These are phyloP conservation scores for Dascyllus trimaculatus DNA, from an alignment of 2,113 vertebrate species.

Conservation along the genomic window DNA sequence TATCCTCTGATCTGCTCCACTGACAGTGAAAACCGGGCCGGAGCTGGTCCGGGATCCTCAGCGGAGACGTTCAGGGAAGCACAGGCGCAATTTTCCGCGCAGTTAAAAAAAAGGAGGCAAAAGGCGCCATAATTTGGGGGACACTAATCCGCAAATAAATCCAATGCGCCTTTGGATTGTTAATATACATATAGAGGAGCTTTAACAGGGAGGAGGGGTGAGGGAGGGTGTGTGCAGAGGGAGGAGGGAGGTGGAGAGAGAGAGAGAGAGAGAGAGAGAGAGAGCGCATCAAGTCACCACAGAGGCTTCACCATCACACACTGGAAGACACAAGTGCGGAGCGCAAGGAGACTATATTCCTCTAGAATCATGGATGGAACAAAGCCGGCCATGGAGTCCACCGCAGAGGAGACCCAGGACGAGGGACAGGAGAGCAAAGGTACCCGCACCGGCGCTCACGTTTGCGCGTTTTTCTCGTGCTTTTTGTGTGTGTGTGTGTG, in stretches of 20 bases:
- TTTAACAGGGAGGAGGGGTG: slow-evolving; percentile 36
- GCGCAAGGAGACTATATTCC: slow-evolving; percentile 86
- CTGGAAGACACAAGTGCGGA: slow-evolving; percentile 59
- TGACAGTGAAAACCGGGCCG: background rate
- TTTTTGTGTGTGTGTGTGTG: no score
- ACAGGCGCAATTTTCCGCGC: slow-evolving; percentile 7
- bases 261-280: slow-evolving; percentile 52
- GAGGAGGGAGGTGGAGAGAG: slow-evolving; percentile 43
- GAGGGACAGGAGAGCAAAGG: slow-evolving; percentile 98
- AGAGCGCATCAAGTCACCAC: slow-evolving; percentile 68
- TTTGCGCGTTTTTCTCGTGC: slow-evolving; percentile 29
- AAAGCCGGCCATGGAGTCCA: slow-evolving; percentile 98
- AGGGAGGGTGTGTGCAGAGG: slow-evolving; percentile 56
- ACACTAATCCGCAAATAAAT: slow-evolving; percentile 84
- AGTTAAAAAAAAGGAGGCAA: slow-evolving; percentile 28
- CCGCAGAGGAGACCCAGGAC: slow-evolving; percentile 94
- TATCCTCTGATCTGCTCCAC: background rate
- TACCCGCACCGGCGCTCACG: slow-evolving; percentile 72
- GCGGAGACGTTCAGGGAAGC: background rate
- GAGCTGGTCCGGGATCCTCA: background rate
- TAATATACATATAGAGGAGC: slow-evolving; percentile 80
- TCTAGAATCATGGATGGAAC: slow-evolving; percentile 91
- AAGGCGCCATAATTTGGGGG: slow-evolving; percentile 83
- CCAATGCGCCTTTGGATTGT: slow-evolving; percentile 84
- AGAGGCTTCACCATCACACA: slow-evolving; percentile 66